phyloP scores from a whole-genome alignment of 2,113 vertebrate species.

The Hemicordylus capensis region DNA sequence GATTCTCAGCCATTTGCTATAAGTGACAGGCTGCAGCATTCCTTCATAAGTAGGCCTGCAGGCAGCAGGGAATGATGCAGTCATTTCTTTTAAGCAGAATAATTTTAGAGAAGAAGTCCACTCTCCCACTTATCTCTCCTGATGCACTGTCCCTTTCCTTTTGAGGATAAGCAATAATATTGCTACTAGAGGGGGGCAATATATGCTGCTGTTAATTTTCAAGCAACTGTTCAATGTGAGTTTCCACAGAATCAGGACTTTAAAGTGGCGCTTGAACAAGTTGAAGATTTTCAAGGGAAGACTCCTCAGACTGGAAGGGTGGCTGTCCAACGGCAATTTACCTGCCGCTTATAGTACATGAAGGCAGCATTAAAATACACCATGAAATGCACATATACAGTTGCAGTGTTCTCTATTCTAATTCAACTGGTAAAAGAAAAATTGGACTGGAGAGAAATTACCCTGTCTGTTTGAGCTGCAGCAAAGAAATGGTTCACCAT shows the following conservation, averaged over 20 bases:
- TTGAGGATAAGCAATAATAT: not conserved
- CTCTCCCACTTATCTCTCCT: not conserved
- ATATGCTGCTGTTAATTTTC: not conserved
- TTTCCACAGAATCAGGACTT: not conserved
- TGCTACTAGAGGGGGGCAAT: not conserved
- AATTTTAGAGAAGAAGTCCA: not conserved
- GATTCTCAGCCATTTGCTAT: not conserved
- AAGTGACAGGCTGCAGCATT: not conserved
- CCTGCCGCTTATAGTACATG: too few relatives aligned
- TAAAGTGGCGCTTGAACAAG: not conserved
- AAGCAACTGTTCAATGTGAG: not conserved
- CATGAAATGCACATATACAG: not conserved
- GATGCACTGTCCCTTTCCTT: not conserved
- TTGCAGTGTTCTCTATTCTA: too few relatives aligned
- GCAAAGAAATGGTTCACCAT: not conserved
- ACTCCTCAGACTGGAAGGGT: not conserved
- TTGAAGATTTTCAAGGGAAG: not conserved
- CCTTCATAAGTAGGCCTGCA: not conserved
- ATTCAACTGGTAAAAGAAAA: too few relatives aligned
- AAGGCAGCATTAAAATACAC: not conserved
- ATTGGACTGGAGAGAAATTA: too few relatives aligned
- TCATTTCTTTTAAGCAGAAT: not conserved
- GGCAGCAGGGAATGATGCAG: not conserved
- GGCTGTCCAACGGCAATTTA: too few relatives aligned
- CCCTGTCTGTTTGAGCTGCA: not conserved